Conservation (phyloP, 2,113 vertebrate genomes). For the Plecturocebus donacophilus region DNA sequence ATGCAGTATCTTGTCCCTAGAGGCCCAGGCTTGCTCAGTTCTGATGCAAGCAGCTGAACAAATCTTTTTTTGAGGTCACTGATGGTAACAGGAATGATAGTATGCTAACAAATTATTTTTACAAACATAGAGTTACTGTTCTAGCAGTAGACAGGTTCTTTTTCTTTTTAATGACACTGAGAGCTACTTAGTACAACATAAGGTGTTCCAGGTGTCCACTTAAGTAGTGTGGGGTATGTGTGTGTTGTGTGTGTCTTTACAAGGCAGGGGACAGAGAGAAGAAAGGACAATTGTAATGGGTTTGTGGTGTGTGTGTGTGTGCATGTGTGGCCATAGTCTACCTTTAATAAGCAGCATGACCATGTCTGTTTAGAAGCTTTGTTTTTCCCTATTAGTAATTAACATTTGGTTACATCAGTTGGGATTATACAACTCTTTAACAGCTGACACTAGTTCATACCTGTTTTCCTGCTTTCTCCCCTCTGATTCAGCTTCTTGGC, state of each 20-base stretch:
- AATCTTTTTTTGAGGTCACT: not conserved
- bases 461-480: conserved; percentile 40
- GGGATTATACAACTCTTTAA: not conserved
- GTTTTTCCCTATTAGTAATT: not conserved
- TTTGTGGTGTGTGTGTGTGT: not conserved
- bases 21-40: not conserved
- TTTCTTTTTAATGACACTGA: not conserved
- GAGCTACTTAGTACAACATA: rapidly evolving
- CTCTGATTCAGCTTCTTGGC: conserved; percentile 44
- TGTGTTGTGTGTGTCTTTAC: not conserved
- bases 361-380: not conserved
- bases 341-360: not conserved
- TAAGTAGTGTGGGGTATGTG: not conserved
- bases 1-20: not conserved
- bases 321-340: rapidly evolving
- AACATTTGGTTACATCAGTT: not conserved
- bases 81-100: not conserved
- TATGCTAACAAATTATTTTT: not conserved
- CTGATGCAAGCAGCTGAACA: not conserved
- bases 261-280: not conserved
- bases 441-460: conserved; percentile 47
- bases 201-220: not conserved
- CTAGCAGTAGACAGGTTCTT: not conserved
- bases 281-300: not conserved
- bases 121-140: rapidly evolving